Percentiles rank a stretch among this genome's conserved stretches.
Conservation (phyloP, 2,888 invertebrate genomes). For the Hesperia comma region DNA sequence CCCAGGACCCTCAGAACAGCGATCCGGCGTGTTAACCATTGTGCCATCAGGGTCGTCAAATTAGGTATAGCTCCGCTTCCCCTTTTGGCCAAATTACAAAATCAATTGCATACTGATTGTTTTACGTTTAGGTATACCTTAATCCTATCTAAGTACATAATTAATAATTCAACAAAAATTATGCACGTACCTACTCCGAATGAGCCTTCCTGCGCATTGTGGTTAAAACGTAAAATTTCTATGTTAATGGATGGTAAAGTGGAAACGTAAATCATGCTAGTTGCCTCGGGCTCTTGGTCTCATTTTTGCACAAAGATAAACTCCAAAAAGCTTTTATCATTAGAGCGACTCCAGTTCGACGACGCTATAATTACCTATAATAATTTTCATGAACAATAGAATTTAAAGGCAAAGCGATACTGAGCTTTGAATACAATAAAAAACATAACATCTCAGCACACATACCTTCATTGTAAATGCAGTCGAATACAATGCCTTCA, state of each 20-base stretch:
- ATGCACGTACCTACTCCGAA: background rate
- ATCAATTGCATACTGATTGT: background rate
- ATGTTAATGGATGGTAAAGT: conserved; percentile 22
- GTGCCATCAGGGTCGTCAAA: too few relatives aligned
- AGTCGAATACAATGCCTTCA: background rate
- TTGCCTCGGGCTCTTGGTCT: conserved; percentile 10
- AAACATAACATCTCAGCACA: too few relatives aligned
- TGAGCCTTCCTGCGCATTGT: background rate
- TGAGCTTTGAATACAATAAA: too few relatives aligned
- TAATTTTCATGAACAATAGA: background rate
- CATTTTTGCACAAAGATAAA: conserved; percentile 27
- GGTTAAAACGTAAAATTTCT: conserved; percentile 23
- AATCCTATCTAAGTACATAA: too few relatives aligned
- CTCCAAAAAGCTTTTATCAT: conserved; percentile 28
- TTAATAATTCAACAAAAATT: background rate
- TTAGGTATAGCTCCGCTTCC: too few relatives aligned
- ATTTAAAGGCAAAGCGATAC: background rate
- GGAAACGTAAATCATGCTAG: conserved; percentile 24
- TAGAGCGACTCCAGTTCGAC: background rate
- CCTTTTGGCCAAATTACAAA: too few relatives aligned
- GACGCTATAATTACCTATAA: background rate
- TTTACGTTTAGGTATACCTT: too few relatives aligned
- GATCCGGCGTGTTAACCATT: too few relatives aligned
- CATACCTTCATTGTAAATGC: too few relatives aligned
- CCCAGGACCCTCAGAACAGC: too few relatives aligned